These are phyloP conservation scores for Brassicogethes aeneus DNA, from an alignment of 2,888 invertebrate genomes.

Conservation along the genomic window DNA sequence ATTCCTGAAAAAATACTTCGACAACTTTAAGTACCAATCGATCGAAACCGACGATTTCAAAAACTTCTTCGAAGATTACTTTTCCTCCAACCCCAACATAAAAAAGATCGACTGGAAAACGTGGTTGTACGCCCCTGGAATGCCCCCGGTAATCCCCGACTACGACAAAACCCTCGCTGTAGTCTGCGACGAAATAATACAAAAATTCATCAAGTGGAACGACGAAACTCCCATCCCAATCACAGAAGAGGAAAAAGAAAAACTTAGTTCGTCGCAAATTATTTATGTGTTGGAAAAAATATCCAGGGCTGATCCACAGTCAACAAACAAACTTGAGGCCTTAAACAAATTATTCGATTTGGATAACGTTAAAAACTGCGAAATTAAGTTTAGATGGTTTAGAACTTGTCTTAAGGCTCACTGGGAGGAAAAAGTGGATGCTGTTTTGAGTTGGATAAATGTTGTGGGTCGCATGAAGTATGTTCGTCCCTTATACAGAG, in stretches of 20 bases:
- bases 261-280: constrained; percentile 49
- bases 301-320: constrained; percentile 45
- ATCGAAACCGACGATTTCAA: constrained; percentile 78
- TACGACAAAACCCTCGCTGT: constrained; percentile 61
- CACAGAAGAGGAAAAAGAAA: constrained; percentile 43
- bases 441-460: constrained; percentile 69
- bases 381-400: constrained; percentile 72
- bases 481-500: constrained; percentile 79
- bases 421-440: constrained; percentile 56
- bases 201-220: constrained; percentile 48
- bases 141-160: constrained; percentile 81
- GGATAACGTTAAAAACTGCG: constrained; percentile 59
- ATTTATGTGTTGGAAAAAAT: constrained; percentile 61
- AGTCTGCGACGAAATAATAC: constrained; percentile 49
- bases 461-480: constrained; percentile 87
- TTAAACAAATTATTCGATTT: constrained; percentile 60
- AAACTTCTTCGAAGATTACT: constrained; percentile 59
- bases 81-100: constrained; percentile 49
- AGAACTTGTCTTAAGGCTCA: constrained; percentile 66
- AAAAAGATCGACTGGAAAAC: constrained; percentile 70
- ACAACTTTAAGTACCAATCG: constrained; percentile 71
- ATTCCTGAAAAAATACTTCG: constrained; percentile 73
- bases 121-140: constrained; percentile 76
- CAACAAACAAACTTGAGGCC: constrained; percentile 49
- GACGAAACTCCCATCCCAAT: constrained; percentile 40